Conservation (phyloP, 2,113 vertebrate species). For the Vanacampus margaritifer region DNA sequence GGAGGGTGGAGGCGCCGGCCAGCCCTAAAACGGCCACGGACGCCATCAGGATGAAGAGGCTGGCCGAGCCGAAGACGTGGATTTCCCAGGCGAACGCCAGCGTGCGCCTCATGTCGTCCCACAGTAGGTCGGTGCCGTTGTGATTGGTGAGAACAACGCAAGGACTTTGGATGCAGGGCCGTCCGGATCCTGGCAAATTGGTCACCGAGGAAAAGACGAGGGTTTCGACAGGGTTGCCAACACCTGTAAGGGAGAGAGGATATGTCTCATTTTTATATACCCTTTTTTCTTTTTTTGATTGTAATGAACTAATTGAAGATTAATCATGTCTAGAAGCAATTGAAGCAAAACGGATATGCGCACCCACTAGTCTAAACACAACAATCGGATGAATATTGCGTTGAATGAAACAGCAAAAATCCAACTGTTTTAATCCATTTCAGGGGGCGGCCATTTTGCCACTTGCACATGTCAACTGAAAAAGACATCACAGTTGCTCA, state of each 20-base stretch:
- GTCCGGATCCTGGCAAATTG: conserved; percentile 11
- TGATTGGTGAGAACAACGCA: conserved; percentile 50
- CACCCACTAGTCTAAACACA: too few species aligned
- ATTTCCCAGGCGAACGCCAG: conserved; percentile 84
- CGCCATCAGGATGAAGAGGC: conserved; percentile 73
- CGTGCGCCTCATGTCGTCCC: conserved; percentile 79
- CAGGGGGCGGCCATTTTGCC: too few species aligned
- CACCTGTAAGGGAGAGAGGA: conserved; percentile 29
- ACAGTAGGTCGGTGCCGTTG: conserved; percentile 75
- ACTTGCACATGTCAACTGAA: too few species aligned
- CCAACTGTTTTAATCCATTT: too few species aligned
- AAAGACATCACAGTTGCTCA: too few species aligned
- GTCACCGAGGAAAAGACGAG: conserved; percentile 26
- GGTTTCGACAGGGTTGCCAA: conserved; percentile 17
- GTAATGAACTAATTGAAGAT: background rate
- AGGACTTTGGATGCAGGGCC: conserved; percentile 42
- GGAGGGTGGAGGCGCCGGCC: conserved; percentile 51
- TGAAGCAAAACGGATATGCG: too few species aligned
- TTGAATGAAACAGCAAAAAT: too few species aligned
- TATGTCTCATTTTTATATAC: background rate
- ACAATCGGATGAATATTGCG: too few species aligned
- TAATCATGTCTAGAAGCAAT: too few species aligned
- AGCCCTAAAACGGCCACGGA: conserved; percentile 68
- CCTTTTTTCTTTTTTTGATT: background rate
- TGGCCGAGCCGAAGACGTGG: conserved; percentile 79